Evolutionary conservation across 2,888 invertebrate species (phyloP).

Genomic region (Pinctada fucata): DNA sequence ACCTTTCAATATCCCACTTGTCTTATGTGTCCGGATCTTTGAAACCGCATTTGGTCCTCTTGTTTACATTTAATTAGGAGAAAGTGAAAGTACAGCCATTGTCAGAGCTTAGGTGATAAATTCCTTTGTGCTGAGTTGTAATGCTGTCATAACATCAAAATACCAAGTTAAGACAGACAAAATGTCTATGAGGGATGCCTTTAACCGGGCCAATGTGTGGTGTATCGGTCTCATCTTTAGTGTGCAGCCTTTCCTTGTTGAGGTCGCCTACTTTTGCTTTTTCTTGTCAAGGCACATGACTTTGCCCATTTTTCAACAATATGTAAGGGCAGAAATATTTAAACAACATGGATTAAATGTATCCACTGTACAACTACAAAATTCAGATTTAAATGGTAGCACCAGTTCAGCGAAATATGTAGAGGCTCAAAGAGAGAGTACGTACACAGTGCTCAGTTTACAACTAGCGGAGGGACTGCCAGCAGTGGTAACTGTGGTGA

Average conservation of each 20-base stretch:
- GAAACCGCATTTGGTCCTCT: too few relatives aligned
- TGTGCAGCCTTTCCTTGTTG: conserved; percentile 64
- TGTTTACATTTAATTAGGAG: too few relatives aligned
- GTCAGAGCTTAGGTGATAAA: too few relatives aligned
- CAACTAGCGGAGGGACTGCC: conserved; percentile 75
- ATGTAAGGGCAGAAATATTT: conserved; percentile 62
- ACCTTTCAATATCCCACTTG: too few relatives aligned
- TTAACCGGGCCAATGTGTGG: conserved; percentile 37
- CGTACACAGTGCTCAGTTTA: conserved; percentile 65
- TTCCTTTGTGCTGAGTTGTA: too few relatives aligned
- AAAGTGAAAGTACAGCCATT: too few relatives aligned
- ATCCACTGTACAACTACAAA: conserved; percentile 31
- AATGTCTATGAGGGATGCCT: conserved; percentile 9
- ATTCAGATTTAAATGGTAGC: conserved; percentile 9
- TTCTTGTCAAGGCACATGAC: conserved; percentile 70
- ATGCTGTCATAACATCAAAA: too few relatives aligned
- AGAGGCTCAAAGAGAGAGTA: conserved; percentile 66
- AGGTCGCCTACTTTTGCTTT: conserved; percentile 68
- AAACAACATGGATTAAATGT: conserved; percentile 49
- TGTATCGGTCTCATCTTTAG: conserved; percentile 41
- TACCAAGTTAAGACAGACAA: background rate
- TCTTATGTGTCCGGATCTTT: too few relatives aligned
- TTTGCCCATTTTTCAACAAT: conserved; percentile 70
- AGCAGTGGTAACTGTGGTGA: conserved; percentile 70
- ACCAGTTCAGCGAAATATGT: conserved; percentile 41